Evolutionary conservation across 2,888 invertebrate genomes (phyloP).

Genomic region (Drosophila borealis): DNA sequence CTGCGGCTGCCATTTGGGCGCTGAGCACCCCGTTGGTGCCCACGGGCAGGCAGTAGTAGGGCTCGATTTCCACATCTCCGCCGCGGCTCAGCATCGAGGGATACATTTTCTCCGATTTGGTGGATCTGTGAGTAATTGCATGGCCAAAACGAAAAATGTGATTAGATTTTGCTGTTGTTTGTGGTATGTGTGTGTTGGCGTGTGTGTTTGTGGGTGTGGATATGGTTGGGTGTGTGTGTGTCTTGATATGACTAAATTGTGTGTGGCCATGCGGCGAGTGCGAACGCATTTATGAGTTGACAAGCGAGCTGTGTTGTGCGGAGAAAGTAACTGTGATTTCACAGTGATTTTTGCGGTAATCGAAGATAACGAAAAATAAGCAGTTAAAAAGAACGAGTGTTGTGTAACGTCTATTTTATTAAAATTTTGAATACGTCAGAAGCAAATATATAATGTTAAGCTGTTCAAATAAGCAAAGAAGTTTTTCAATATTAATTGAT

Average conservation of each 20-base stretch:
- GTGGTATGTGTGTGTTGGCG: neutral
- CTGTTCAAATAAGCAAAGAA: too few species aligned
- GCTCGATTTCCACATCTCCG: slow-evolving; percentile 93
- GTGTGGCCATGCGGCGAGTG: neutral
- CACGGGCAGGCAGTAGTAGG: slow-evolving; percentile 94
- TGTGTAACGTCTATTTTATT: too few species aligned
- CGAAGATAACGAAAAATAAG: neutral
- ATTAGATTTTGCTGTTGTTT: slow-evolving; percentile 10
- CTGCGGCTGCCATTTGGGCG: slow-evolving; percentile 82
- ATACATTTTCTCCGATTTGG: slow-evolving; percentile 97
- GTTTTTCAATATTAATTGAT: too few species aligned
- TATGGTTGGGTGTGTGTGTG: neutral
- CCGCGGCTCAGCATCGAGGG: slow-evolving; percentile 95
- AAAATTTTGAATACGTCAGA: too few species aligned
- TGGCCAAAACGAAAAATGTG: slow-evolving; percentile 33
- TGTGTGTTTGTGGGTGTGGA: too few species aligned
- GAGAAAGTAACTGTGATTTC: neutral
- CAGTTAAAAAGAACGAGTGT: too few species aligned
- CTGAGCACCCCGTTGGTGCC: slow-evolving; percentile 85
- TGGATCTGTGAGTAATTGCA: slow-evolving; percentile 88
- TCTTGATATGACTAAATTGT: slow-evolving; percentile 5
- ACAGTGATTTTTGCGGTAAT: neutral
- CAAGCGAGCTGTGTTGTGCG: neutral
- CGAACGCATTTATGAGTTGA: slow-evolving; percentile 1
- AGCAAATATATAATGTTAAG: too few species aligned